Base-by-base conservation (phyloP, 2,113 vertebrate genomes). In the Saguinus midas region DNA sequence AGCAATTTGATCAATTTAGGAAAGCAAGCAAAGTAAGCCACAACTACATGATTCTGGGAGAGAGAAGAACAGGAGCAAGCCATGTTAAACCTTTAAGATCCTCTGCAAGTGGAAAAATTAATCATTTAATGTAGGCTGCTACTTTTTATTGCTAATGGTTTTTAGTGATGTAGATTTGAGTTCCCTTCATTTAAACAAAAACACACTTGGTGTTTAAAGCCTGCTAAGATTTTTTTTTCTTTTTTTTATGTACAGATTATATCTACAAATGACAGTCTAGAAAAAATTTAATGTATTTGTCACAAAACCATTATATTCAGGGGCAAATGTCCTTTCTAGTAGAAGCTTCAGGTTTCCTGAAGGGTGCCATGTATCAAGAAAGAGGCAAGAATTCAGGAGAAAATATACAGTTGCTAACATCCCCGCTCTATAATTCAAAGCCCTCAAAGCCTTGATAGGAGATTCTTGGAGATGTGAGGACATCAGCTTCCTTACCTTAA, bases 11-110 rank as follows among this genome's bases (percentile, higher is more conserved):
- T 16, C 21, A 17, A 75, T 72, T 97, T 32, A 29, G 61, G 96
- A 97, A 98, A 23, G 40, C 82, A 70, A 94, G 27, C 20, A 91
- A 83, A 83, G 76, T 64, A 43, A 97, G 97, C 70, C 2, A 43
- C n/a, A 95, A 87, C 2, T 20, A 91, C 76, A 89, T 80, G 57
- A 93, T 35, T 68, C 78, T 25, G 76, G 85, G 8, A 93, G 20
- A 68, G 64, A 58, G 72, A 45, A 16, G 7, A 50, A 18, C 83
- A 76, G n/a, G 8, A 70, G 78, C 0, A 52, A 86, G 17, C 0
- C 0, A 40, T 43, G 68, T 66, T 66, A 45, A 76, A 83, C 80
- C 95, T 95, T 96, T 27, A 27, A 94, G 86, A 75, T 88, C 37
- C 0, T 1, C 66, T 87, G 32, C 20, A 86, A 89, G 80, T 88